Conservation (phyloP, 2,888 invertebrate species). For the Drosophila neotestacea region DNA sequence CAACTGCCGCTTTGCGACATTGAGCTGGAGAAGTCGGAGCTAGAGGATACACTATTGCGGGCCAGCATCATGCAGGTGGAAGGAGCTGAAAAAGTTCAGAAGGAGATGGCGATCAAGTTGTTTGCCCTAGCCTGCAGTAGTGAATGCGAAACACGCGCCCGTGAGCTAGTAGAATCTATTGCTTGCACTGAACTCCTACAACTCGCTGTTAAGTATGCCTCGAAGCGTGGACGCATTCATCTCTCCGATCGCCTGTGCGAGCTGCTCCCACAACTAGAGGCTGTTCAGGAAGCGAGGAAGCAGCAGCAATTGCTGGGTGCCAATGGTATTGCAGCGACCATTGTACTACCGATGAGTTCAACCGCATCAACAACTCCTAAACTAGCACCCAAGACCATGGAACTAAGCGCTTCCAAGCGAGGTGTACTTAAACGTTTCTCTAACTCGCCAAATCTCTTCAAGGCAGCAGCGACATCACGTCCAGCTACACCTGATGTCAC, state of each 20-base stretch:
- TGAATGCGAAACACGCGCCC: constrained; percentile 93
- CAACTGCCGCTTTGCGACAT: constrained; percentile 92
- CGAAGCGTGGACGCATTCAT: constrained; percentile 90
- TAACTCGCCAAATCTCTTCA: constrained; percentile 66
- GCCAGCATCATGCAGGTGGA: constrained; percentile 88
- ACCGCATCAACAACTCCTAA: constrained; percentile 46
- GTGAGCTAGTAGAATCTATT: constrained; percentile 94
- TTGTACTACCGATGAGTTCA: constrained; percentile 62
- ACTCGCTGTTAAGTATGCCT: constrained; percentile 95
- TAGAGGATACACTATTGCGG: constrained; percentile 91
- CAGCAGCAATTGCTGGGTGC: constrained; percentile 66
- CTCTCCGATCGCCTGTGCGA: constrained; percentile 91
- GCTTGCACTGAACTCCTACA: constrained; percentile 91
- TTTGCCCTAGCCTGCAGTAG: constrained; percentile 96
- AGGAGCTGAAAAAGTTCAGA: constrained; percentile 89
- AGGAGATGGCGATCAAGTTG: constrained; percentile 93
- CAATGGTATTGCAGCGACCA: constrained; percentile 60
- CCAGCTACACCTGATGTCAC: constrained; percentile 54
- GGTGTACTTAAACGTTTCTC: constrained; percentile 87
- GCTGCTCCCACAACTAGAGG: constrained; percentile 86
- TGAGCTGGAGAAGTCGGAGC: constrained; percentile 91
- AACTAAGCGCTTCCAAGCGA: constrained; percentile 82
- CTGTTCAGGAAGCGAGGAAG: constrained; percentile 79
- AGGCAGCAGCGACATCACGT: constrained; percentile 65
- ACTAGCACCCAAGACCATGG: constrained; percentile 82